phyloP scores from a whole-genome alignment of 2,113 vertebrate species.

The Phaethon lepturus region DNA sequence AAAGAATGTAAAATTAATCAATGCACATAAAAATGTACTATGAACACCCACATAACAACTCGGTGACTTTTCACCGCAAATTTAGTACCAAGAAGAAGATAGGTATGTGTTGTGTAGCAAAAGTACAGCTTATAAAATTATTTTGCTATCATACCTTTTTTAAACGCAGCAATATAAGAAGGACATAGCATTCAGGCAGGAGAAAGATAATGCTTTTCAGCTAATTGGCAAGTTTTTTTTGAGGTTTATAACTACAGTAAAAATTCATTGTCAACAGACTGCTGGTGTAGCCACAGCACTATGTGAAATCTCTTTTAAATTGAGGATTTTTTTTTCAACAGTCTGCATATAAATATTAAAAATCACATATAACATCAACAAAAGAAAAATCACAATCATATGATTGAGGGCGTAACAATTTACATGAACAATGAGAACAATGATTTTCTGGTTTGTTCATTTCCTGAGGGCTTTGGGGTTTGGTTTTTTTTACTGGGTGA shows the following conservation, averaged over 20 bases:
- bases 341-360: not conserved
- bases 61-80: conserved; percentile 74
- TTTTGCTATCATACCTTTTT: conserved; percentile 19
- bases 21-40: conserved; percentile 80
- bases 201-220: conserved; percentile 28
- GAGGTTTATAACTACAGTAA: conserved; percentile 32
- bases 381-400: not conserved
- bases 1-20: conserved; percentile 84
- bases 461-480: not conserved
- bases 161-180: conserved; percentile 24
- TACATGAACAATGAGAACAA: not conserved
- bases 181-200: not conserved
- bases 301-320: not conserved
- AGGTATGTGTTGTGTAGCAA: not conserved
- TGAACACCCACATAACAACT: conserved; percentile 81
- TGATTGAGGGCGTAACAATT: not conserved
- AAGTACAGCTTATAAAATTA: conserved; percentile 24
- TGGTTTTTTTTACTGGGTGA: not conserved
- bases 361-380: not conserved
- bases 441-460: not conserved
- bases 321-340: not conserved
- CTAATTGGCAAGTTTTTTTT: conserved; percentile 54
- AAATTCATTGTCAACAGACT: not conserved
- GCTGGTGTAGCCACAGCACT: not conserved
- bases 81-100: conserved; percentile 59